Evolutionary conservation across 2,797 vertebrate species (phyloP).

Genomic region (Sebastes minor): DNA sequence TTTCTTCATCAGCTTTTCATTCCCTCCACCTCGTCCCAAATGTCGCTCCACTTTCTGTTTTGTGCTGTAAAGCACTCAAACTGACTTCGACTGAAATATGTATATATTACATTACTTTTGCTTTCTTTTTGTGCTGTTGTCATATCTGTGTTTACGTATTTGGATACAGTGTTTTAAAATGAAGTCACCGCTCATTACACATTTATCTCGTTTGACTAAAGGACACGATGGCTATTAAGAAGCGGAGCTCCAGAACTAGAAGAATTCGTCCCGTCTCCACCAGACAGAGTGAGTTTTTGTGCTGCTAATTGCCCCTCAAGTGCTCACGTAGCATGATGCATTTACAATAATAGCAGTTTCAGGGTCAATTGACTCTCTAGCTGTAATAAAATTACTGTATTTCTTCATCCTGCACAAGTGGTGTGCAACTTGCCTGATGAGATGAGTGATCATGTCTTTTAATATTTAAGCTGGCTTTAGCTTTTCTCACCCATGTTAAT

Average conservation of each 20-base stretch:
- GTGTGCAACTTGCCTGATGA: neutral
- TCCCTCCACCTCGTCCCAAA: neutral
- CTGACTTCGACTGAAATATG: neutral
- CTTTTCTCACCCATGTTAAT: neutral
- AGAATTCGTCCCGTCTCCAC: constrained; percentile 92
- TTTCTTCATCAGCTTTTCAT: neutral
- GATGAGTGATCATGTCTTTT: neutral
- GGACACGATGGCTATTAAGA: constrained; percentile 94
- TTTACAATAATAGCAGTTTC: neutral
- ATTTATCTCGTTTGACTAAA: constrained; percentile 53
- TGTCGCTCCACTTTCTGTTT: neutral
- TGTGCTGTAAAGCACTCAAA: neutral
- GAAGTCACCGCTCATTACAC: neutral
- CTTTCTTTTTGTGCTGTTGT: neutral
- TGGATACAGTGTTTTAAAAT: neutral
- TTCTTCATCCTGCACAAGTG: neutral
- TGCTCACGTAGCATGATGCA: neutral
- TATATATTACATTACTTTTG: neutral
- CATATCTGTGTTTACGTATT: neutral
- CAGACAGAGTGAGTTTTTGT: constrained; percentile 87
- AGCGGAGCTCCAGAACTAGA: constrained; percentile 88
- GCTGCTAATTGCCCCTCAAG: neutral
- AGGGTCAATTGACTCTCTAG: neutral
- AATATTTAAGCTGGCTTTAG: neutral
- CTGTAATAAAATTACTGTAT: neutral